Percentiles rank a stretch among this genome's conserved stretches.
These are phyloP conservation scores for Ciconia nigra DNA, from an alignment of 2,797 vertebrate species.

Conservation along the genomic window DNA sequence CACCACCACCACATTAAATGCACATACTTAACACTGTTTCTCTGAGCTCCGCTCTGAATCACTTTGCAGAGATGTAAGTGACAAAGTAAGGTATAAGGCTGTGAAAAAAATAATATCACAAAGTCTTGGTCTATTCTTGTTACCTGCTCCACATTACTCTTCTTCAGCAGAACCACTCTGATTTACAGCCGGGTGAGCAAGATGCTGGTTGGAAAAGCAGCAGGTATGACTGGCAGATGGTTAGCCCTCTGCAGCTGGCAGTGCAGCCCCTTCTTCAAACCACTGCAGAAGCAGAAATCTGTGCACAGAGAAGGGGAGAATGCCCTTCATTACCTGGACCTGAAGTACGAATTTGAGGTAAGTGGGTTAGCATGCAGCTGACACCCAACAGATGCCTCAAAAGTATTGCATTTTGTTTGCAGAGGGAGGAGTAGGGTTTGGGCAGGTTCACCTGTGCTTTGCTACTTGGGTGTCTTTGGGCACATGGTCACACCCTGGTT, in stretches of 20 bases:
- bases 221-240: background rate
- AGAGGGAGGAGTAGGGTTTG: background rate
- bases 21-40: background rate
- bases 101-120: background rate
- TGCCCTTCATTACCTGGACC: background rate
- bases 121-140: background rate
- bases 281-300: background rate
- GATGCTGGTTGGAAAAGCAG: background rate
- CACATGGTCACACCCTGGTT: background rate
- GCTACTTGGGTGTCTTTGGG: background rate
- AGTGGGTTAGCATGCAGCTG: background rate
- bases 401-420: background rate
- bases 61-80: background rate
- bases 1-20: background rate
- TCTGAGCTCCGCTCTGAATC: background rate
- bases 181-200: background rate
- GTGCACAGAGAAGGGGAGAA: background rate
- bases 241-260: rapidly evolving
- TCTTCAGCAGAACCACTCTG: background rate
- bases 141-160: background rate
- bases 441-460: background rate
- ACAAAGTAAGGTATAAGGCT: background rate
- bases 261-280: background rate
- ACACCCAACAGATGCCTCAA: background rate
- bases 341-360: background rate